Base-by-base conservation (phyloP, 1,140 invertebrate species). In the Aleiodes sp. region DNA sequence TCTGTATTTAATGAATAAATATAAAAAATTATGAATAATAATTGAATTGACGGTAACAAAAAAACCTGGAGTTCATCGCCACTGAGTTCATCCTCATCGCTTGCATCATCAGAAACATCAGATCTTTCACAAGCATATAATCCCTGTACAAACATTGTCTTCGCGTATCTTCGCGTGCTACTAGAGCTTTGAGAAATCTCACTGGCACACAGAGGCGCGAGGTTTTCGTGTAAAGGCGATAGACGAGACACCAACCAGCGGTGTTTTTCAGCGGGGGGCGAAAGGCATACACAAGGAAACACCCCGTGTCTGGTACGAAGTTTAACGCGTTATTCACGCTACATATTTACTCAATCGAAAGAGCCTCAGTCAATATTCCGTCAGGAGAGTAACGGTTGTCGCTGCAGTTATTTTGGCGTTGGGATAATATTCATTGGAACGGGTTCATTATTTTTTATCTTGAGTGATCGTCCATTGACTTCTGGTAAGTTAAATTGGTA, bases 81-180 rank as follows among this genome's bases (percentile, higher is more conserved):
- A 26, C 62, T 59, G 12, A 72, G 67, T 16, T 75, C 78, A 66
- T 84, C 82, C 1, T 85, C 83, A 12, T 59, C 56, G 35, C 82
- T 84, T 6, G 14, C 75, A 1, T 80, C 78, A 0, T 82, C 82
- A 0, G 81, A 82, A 37, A 78, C 75, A 16, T 84, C 82, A 0
- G 84, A 85, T 8, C 19, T 78, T 1, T 82, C 73, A 12, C 68
- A 68, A 60, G 78, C 31, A 35, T 64, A 59, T 3, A 79, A 80
- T 8, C 80, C 83, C 65, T 83, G 83, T 4, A 86, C 84, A 46
- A 86, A 86, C 84, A 86, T 86, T 41, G n/a, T n/a, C 41, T 70
- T 8, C 3, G 21, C 62, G 19, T 14, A 41, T 10, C 4, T 31
- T 31, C 4, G 6, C 37, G 10, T 39, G 29, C 28, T 46, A 37